Evolutionary conservation across 2,888 invertebrate species (phyloP), one percentile per base, ranked within the genome.

Genomic region (Heliconius ethilla): DNA sequence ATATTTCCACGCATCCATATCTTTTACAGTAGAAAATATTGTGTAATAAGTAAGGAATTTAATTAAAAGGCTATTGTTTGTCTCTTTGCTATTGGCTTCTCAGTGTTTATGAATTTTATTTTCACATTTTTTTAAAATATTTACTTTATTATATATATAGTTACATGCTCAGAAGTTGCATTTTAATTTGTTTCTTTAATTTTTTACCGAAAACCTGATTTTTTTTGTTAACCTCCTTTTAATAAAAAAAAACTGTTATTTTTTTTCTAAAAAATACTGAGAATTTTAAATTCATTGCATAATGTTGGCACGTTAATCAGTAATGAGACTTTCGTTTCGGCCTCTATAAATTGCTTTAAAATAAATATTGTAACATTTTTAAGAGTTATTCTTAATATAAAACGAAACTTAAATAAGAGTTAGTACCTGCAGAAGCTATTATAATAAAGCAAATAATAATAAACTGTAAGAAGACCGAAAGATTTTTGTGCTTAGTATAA

Each of bases 271-370:
- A 63, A 63, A 27, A 27, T 27, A 63, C 13, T 3, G 62, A 13
- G 11, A 25, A 62, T 25, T 62, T 62, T 62, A n/a, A n/a, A 62
- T 62, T 62, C 1, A 13, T 63, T 27, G 13, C 62, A 15, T 25
- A 63, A 63, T 15, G 11, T n/a, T 65, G 65, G 66, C 22, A 66
- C 7, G 4, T 9, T 66, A 66, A 65, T 65, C 11, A 63, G 25
- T 65, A 65, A 65, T 65, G 15, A 66, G 22, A 66, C 66, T 66
- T 66, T 66, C 66, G 33, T 66, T 66, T 29, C 18, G 2, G 22
- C 1, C 5, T 67, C 67, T n/a, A 67, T 40, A 15, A 66, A 67
- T 69, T 69, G 13, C 15, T 40, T 3, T 15, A 25, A 69, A 15
- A 27, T 15, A 45, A 45, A 9, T 69, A 45, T 69, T 45, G 15